Evolutionary conservation across 2,888 invertebrate genomes (phyloP).

Genomic region (Polyommatus iphigenia): DNA sequence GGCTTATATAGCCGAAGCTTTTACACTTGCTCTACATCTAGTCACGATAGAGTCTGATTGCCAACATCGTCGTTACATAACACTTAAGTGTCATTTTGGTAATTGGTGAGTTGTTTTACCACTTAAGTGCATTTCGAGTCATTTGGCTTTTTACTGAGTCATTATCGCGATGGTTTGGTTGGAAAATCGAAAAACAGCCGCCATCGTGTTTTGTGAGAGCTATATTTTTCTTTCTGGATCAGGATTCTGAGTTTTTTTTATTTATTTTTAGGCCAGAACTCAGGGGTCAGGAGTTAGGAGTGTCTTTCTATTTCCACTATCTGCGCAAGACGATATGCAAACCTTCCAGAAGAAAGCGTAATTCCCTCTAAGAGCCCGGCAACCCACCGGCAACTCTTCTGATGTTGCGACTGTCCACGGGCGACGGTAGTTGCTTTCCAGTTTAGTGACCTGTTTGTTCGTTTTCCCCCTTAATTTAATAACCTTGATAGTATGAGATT

Average conservation of each 20-base stretch:
- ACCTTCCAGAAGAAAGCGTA: no score
- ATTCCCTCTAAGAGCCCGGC: no score
- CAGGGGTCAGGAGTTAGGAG: no score
- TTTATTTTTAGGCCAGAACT: no score
- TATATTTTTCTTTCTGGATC: background rate
- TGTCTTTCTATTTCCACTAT: no score
- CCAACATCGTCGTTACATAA: slow-evolving; percentile 39
- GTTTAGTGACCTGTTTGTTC: no score
- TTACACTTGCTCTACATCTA: slow-evolving; percentile 39
- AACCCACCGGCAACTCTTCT: no score
- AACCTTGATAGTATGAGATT: background rate
- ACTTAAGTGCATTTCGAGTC: slow-evolving; percentile 31
- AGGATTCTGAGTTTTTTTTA: no score
- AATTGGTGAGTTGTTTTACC: slow-evolving; percentile 34
- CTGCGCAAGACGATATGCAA: no score
- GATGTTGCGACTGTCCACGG: no score
- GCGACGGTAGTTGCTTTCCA: no score
- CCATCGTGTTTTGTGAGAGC: background rate
- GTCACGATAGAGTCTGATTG: slow-evolving; percentile 41
- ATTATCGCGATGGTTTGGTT: background rate
- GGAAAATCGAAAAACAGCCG: background rate
- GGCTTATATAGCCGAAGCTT: slow-evolving; percentile 24
- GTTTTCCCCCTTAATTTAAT: background rate
- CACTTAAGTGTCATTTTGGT: slow-evolving; percentile 36
- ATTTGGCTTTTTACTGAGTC: slow-evolving; percentile 10